Percentiles rank a stretch among this genome's conserved stretches.
phyloP scores from a whole-genome alignment of 2,888 invertebrate genomes.

The Callosobruchus maculatus region DNA sequence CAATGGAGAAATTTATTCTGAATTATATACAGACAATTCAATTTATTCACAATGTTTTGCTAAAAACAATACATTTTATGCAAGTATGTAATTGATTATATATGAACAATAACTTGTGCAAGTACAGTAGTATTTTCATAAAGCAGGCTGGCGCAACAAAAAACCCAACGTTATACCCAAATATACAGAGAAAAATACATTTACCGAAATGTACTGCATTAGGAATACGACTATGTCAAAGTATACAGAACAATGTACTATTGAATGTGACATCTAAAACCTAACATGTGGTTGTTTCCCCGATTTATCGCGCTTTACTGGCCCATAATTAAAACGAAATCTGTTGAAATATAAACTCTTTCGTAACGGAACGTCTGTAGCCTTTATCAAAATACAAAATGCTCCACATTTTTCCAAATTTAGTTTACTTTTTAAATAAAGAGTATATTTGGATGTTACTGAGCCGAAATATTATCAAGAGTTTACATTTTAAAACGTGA shows the following conservation, averaged over 20 bases:
- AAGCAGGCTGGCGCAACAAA: constrained; percentile 24
- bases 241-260: neutral
- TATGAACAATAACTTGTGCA: constrained; percentile 54
- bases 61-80: constrained; percentile 28
- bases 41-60: constrained; percentile 35
- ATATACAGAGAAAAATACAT: constrained; percentile 6
- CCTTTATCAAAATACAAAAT: too few species aligned
- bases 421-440: too few species aligned
- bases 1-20: constrained; percentile 24
- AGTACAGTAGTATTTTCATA: constrained; percentile 24
- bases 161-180: constrained; percentile 1
- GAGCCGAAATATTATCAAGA: too few species aligned
- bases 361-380: too few species aligned
- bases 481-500: too few species aligned
- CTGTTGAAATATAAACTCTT: too few species aligned
- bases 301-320: too few species aligned
- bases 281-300: too few species aligned
- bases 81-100: constrained; percentile 36
- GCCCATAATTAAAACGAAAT: too few species aligned
- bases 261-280: too few species aligned
- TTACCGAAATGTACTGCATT: neutral
- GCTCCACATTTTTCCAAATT: too few species aligned
- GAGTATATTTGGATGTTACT: too few species aligned
- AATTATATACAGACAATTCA: constrained; percentile 38
- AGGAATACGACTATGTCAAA: neutral